phyloP scores from a whole-genome alignment of 2,113 vertebrate species.

The Planiliza haematocheilus region DNA sequence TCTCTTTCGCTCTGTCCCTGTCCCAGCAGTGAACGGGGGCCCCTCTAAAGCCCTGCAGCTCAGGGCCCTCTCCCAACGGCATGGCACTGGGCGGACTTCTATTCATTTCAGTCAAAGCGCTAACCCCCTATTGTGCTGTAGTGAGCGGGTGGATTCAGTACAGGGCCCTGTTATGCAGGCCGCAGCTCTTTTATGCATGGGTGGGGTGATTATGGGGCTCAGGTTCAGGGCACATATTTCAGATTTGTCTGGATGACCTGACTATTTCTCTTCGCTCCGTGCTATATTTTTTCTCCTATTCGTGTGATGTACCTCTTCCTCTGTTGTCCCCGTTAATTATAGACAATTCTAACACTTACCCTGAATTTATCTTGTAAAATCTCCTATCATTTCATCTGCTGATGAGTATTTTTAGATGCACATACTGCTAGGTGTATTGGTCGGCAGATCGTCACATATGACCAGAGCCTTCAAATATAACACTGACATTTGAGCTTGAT shows the following conservation, averaged over 20 bases:
- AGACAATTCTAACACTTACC: background rate
- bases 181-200: slow-evolving; percentile 75
- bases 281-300: background rate
- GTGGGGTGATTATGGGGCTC: slow-evolving; percentile 73
- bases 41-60: slow-evolving; percentile 71
- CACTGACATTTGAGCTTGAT: slow-evolving; percentile 21
- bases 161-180: slow-evolving; percentile 73
- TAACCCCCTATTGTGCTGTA: slow-evolving; percentile 81
- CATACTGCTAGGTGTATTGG: background rate
- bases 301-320: background rate
- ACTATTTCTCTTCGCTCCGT: slow-evolving; percentile 50
- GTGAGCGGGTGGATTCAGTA: slow-evolving; percentile 71
- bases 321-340: background rate
- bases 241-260: slow-evolving; percentile 64
- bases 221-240: slow-evolving; percentile 74
- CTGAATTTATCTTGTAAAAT: background rate
- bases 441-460: background rate
- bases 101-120: slow-evolving; percentile 79
- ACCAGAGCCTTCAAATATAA: background rate
- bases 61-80: slow-evolving; percentile 72
- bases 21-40: slow-evolving; percentile 69
- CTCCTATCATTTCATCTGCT: background rate
- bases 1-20: slow-evolving; percentile 45
- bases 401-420: slow-evolving; percentile 1
- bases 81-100: slow-evolving; percentile 62